Base-by-base conservation (phyloP, 1,140 invertebrate genomes). In the Aethina tumida region DNA sequence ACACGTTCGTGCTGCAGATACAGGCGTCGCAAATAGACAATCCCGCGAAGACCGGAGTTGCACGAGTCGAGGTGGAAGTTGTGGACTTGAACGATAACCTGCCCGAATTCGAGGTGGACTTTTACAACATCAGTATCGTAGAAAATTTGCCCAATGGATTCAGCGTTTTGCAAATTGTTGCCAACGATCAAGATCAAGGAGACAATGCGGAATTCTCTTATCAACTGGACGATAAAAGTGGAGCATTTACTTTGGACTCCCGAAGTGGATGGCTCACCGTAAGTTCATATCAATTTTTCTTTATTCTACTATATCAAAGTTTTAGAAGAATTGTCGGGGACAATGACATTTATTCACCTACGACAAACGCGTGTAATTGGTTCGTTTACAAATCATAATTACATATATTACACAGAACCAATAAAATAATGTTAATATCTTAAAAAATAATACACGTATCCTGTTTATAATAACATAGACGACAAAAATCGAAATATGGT, bases 101-200 rank as follows among this genome's bases (percentile, higher is more conserved):
- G 10, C 86, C 86, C 0, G 76, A 85, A 44, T 92, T 92, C 41
- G 85, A 89, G 60, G 81, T 85, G 0, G 84, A 88, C 47, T 75
- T 84, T 45, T 91, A 91, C 55, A 90, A 90, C 45, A 89, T 92
- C 22, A 90, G 84, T 43, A 90, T 92, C 31, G 84, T 91, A 27
- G 87, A 92, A 57, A 91, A 92, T 59, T 64, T 91, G 19, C 88
- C 87, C 0, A 86, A 85, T 47, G 86, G 86, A 41, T 85, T 85
- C 48, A 86, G 81, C 52, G 83, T 89, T 0, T 59, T 86, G 1
- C 83, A 87, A 68, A 83, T 88, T 1, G 71, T 84, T 37, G 85
- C 85, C 0, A 66, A 70, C 1, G 85, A 90, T 56, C 71, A 70
- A 17, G 84, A 89, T 56, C 79, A 85, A 67, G 84, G 77, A 0